phyloP scores from a whole-genome alignment of 2,113 vertebrate species.

The Physeter macrocephalus region DNA sequence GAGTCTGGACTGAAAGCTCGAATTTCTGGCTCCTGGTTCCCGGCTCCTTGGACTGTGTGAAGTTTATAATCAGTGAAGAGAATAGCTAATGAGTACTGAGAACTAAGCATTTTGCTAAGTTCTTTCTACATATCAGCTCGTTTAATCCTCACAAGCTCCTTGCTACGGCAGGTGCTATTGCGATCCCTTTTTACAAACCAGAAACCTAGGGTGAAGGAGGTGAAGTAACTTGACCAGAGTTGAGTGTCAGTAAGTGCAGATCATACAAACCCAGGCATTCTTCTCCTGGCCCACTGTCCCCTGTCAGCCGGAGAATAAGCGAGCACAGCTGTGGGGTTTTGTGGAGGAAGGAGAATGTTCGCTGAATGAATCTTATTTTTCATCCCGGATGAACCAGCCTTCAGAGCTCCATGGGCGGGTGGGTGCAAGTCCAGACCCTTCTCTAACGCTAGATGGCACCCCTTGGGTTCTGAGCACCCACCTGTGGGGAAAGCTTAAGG shows the following conservation, averaged over 20 bases:
- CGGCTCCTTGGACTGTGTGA: neutral
- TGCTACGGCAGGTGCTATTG: neutral
- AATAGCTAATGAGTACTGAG: neutral
- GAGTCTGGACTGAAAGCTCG: neutral
- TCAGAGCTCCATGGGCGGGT: fast-evolving
- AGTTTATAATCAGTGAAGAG: neutral
- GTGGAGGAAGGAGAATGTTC: neutral
- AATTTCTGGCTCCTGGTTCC: neutral
- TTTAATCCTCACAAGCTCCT: neutral
- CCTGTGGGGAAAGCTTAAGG: neutral
- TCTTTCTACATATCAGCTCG: neutral
- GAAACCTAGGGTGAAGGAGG: neutral
- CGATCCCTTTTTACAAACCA: neutral
- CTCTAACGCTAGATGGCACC: neutral
- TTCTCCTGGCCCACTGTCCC: neutral
- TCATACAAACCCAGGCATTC: neutral
- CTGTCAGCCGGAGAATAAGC: neutral
- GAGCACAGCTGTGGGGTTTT: neutral
- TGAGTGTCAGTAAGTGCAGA: neutral
- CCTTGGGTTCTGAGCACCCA: neutral
- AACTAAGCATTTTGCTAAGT: neutral
- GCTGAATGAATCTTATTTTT: neutral
- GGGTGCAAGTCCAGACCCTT: neutral
- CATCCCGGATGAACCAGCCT: neutral
- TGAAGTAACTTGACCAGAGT: neutral